Evolutionary conservation across 2,797 vertebrate species (phyloP).

Genomic region (Falco naumanni): DNA sequence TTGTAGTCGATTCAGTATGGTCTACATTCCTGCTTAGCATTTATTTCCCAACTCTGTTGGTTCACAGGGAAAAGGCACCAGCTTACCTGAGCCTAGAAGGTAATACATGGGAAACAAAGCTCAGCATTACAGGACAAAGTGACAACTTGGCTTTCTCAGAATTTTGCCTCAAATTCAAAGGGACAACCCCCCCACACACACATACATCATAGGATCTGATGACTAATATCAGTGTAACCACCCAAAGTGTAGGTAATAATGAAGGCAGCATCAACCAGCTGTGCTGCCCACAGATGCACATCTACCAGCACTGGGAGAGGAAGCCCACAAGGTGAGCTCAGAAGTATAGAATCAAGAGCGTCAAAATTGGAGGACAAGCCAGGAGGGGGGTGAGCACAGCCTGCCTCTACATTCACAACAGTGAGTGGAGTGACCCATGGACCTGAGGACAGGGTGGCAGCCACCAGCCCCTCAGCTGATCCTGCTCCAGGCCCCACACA

Average conservation of each 20-base stretch:
- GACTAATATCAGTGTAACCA: not conserved
- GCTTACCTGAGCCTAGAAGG: not conserved
- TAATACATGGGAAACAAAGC: not conserved
- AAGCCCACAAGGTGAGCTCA: accelerated
- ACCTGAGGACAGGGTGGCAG: not conserved
- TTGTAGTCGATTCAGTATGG: not conserved
- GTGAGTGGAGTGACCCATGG: accelerated
- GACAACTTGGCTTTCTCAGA: not conserved
- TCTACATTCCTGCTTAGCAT: not conserved
- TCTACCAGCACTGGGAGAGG: not conserved
- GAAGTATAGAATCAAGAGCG: not conserved
- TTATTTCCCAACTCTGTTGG: not conserved
- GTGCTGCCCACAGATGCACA: not conserved
- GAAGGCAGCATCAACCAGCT: not conserved
- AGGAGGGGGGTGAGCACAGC: not conserved
- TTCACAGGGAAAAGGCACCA: not conserved
- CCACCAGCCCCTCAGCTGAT: not conserved
- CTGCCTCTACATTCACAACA: not conserved
- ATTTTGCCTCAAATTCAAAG: not conserved
- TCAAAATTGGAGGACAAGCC: not conserved
- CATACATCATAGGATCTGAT: not conserved
- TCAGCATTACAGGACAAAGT: not conserved
- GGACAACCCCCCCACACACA: not conserved
- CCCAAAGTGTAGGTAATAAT: not conserved
- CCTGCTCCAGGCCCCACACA: accelerated